phyloP scores from a whole-genome alignment of 1,140 invertebrate genomes.

The Geopemphigus sp. region DNA sequence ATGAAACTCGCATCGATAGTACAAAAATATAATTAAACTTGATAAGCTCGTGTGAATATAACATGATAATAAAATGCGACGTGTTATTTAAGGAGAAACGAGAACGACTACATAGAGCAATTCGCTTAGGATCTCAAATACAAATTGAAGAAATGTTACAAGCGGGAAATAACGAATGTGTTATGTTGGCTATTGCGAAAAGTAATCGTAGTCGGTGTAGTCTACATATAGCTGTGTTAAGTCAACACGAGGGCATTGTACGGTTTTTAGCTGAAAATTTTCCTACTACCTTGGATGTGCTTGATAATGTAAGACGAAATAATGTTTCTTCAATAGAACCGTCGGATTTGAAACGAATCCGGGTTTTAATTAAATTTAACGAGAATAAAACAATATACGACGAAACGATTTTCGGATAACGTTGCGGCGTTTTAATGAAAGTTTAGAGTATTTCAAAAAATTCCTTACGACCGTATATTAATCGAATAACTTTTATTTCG shows the following conservation, averaged over 20 bases:
- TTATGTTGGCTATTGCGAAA: slow-evolving; percentile 70
- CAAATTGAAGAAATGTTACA: slow-evolving; percentile 59
- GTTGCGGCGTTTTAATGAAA: no score
- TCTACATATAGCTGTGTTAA: slow-evolving; percentile 78
- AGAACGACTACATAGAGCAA: slow-evolving; percentile 72
- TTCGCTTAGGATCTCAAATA: slow-evolving; percentile 68
- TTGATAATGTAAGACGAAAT: slow-evolving; percentile 76
- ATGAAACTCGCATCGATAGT: no score
- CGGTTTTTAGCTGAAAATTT: slow-evolving; percentile 69
- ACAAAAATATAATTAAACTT: neutral
- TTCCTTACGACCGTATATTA: no score
- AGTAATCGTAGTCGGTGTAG: slow-evolving; percentile 67
- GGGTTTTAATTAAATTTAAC: no score
- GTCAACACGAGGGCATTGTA: slow-evolving; percentile 74
- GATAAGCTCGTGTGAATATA: no score
- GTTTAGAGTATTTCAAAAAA: no score
- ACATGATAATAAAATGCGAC: neutral
- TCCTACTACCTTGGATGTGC: slow-evolving; percentile 69
- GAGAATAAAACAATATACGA: no score
- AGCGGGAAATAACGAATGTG: slow-evolving; percentile 62
- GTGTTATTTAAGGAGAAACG: slow-evolving; percentile 63
- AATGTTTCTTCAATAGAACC: neutral
- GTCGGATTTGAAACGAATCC: no score
- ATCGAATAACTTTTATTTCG: no score
- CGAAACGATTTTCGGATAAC: no score